Evolutionary conservation across 2,797 vertebrate species (phyloP).

Genomic region (Argya squamiceps): DNA sequence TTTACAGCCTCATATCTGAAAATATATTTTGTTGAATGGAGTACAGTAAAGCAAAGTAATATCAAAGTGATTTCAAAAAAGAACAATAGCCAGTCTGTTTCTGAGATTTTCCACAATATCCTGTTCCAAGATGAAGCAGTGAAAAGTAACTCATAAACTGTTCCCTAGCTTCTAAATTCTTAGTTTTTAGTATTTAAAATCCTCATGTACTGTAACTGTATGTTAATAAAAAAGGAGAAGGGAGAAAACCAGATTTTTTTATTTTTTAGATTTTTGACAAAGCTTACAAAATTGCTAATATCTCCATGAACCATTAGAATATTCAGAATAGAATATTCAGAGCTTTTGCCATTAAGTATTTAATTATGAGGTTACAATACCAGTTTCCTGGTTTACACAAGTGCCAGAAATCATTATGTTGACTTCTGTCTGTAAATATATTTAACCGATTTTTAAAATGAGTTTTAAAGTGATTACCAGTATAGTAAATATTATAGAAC

Average conservation of each 20-base stretch:
- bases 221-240: not conserved
- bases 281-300: not conserved
- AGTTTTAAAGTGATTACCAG: not conserved
- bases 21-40: not conserved
- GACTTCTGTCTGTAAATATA: not conserved
- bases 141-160: not conserved
- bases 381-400: not conserved
- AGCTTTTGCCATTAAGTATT: not conserved
- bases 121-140: not conserved
- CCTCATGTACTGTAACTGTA: not conserved
- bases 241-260: not conserved
- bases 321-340: not conserved
- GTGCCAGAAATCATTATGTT: not conserved
- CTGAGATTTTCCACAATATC: not conserved
- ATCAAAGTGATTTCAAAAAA: not conserved
- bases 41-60: not conserved
- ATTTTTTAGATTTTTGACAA: not conserved
- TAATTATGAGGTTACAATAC: not conserved
- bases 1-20: not conserved
- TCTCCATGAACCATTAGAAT: not conserved
- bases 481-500: not conserved
- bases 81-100: accelerated
- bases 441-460: not conserved
- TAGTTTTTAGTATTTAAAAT: not conserved
- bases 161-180: not conserved